These are phyloP conservation scores for Cetoscarus ocellatus DNA, from an alignment of 2,797 vertebrate genomes.

Conservation along the genomic window DNA sequence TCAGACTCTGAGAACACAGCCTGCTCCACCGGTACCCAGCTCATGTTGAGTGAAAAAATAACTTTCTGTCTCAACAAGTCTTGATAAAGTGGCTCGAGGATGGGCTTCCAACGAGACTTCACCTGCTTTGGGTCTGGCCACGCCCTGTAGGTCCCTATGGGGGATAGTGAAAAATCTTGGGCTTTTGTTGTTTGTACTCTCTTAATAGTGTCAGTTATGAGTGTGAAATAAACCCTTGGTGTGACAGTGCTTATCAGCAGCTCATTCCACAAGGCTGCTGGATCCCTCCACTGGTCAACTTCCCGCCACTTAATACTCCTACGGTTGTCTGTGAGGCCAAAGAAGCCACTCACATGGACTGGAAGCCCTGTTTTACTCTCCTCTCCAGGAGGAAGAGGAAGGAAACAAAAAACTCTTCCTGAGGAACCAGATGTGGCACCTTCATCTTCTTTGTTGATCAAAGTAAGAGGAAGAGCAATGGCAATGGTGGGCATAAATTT, in stretches of 20 bases:
- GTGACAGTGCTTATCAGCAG: slow-evolving; percentile 92
- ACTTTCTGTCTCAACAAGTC: slow-evolving; percentile 90
- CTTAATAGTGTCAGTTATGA: slow-evolving; percentile 91
- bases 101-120: slow-evolving; percentile 91
- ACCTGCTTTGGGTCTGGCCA: slow-evolving; percentile 92
- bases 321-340: slow-evolving; percentile 98
- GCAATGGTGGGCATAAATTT: slow-evolving; percentile 96
- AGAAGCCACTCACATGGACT: slow-evolving; percentile 97
- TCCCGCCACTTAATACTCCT: slow-evolving; percentile 99
- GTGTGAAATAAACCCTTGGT: slow-evolving; percentile 92
- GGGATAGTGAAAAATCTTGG: slow-evolving; percentile 89
- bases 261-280: slow-evolving; percentile 97
- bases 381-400: slow-evolving; percentile 95
- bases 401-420: slow-evolving; percentile 97
- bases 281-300: slow-evolving; percentile 97
- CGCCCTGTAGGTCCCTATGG: slow-evolving; percentile 87
- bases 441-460: slow-evolving; percentile 76
- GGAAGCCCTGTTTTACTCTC: slow-evolving; percentile 97
- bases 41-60: slow-evolving; percentile 88
- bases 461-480: slow-evolving; percentile 90
- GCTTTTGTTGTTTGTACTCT: slow-evolving; percentile 89
- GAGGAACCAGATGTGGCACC: slow-evolving; percentile 89
- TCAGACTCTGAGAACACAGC: slow-evolving; percentile 93
- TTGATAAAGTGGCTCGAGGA: slow-evolving; percentile 91
- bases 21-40: slow-evolving; percentile 91